These are phyloP conservation scores for Epinephelus awoara DNA, from an alignment of 2,797 vertebrate species.

Conservation along the genomic window DNA sequence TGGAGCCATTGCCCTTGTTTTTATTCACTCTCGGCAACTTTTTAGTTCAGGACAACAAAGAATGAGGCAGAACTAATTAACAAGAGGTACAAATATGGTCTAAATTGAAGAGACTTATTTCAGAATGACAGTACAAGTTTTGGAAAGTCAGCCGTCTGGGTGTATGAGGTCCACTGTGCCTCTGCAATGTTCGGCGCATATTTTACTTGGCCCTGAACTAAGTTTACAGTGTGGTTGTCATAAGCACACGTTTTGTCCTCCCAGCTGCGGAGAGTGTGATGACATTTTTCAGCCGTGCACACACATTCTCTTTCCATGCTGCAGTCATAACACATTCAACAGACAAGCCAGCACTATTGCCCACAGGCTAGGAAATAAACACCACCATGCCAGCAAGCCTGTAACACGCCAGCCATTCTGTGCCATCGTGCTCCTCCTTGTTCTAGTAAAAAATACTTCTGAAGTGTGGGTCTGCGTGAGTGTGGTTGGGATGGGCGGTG, in stretches of 20 bases:
- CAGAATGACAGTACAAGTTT: background rate
- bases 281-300: slow-evolving; percentile 48
- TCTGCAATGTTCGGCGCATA: slow-evolving; percentile 18
- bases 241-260: slow-evolving; percentile 58
- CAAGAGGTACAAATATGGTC: background rate
- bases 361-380: slow-evolving; percentile 71
- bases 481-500: slow-evolving; percentile 11
- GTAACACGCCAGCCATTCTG: slow-evolving; percentile 48
- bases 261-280: slow-evolving; percentile 69
- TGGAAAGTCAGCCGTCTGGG: slow-evolving; percentile 19
- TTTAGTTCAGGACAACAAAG: background rate
- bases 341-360: slow-evolving; percentile 43
- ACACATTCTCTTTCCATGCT: slow-evolving; percentile 52
- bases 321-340: slow-evolving; percentile 62
- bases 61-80: background rate
- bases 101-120: background rate
- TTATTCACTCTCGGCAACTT: slow-evolving; percentile 6
- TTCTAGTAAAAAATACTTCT: slow-evolving; percentile 46
- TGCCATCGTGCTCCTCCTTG: slow-evolving; percentile 34
- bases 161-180: slow-evolving; percentile 13
- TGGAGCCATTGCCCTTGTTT: slow-evolving; percentile 23
- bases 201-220: slow-evolving; percentile 52
- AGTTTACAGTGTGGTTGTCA: slow-evolving; percentile 56
- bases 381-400: slow-evolving; percentile 52
- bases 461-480: slow-evolving; percentile 19